Percentiles rank a stretch among this genome's conserved stretches.
phyloP scores from a whole-genome alignment of 2,888 invertebrate genomes.

The Drosophila anceps region DNA sequence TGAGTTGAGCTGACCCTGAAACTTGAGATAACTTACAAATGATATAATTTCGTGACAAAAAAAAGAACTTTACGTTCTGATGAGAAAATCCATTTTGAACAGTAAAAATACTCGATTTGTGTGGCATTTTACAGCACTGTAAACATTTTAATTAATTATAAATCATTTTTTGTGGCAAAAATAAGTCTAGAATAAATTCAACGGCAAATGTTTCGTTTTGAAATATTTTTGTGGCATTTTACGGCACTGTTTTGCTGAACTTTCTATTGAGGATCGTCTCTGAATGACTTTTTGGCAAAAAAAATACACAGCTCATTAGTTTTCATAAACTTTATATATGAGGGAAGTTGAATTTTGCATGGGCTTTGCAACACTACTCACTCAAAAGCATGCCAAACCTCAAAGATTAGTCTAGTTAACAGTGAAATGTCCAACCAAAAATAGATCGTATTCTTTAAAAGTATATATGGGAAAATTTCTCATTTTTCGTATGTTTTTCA shows the following conservation, averaged over 20 bases:
- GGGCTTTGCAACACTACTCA: neutral
- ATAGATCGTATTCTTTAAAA: neutral
- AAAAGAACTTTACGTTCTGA: neutral
- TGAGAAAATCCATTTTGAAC: neutral
- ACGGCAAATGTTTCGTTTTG: too few species aligned
- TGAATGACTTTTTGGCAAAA: neutral
- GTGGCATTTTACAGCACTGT: neutral
- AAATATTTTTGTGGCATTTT: neutral
- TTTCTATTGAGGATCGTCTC: neutral
- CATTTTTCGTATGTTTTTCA: neutral
- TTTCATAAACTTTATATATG: neutral
- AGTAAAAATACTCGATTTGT: neutral
- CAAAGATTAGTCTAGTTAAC: too few species aligned
- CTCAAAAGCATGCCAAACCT: neutral
- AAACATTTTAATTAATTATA: neutral
- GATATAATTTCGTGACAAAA: neutral
- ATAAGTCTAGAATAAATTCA: neutral
- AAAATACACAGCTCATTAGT: neutral
- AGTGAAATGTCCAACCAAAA: too few species aligned
- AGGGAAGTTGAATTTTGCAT: neutral
- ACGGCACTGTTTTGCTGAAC: neutral
- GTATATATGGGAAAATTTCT: neutral
- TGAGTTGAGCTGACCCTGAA: slow-evolving; percentile 24
- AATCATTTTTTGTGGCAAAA: neutral
- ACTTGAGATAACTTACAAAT: slow-evolving; percentile 12